A percentile compares a stretch with the other conserved stretches of the same genome.
Conservation (phyloP, 2,113 vertebrate species). For the Nannobrachium achirus region DNA sequence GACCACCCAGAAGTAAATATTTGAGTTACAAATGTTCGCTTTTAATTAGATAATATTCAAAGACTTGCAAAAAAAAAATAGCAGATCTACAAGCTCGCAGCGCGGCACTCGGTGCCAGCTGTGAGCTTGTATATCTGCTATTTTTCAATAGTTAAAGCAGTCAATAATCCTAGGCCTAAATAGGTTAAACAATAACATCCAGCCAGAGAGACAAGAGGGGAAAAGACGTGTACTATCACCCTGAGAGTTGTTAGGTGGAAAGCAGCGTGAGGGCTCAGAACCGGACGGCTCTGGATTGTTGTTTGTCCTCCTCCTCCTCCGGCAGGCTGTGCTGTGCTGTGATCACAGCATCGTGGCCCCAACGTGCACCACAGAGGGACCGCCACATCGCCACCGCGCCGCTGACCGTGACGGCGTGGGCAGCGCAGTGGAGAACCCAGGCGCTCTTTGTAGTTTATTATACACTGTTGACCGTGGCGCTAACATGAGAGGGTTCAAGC, state of each 20-base stretch:
- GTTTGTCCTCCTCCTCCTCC: not conserved
- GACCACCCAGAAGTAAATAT: no score
- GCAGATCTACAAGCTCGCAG: no score
- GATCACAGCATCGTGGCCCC: conserved; percentile 1
- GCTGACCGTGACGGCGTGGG: not conserved
- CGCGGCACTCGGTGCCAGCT: no score
- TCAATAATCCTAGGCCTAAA: no score
- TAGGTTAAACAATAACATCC: conserved; percentile 90
- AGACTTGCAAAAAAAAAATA: no score
- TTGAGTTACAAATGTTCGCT: no score
- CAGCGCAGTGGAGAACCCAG: not conserved
- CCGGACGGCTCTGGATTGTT: not conserved
- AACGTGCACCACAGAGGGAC: not conserved
- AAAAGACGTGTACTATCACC: not conserved
- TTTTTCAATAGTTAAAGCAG: no score
- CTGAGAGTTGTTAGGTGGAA: no score
- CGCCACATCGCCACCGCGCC: not conserved
- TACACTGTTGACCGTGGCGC: conserved; percentile 21
- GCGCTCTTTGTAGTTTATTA: conserved; percentile 18
- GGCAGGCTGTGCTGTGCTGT: not conserved
- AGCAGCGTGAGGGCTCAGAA: no score
- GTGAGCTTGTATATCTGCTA: no score
- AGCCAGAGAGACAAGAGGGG: conserved; percentile 50
- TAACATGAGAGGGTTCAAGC: conserved; percentile 4
- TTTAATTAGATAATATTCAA: no score